phyloP scores from a whole-genome alignment of 2,888 invertebrate genomes.

The Oscheius onirici region DNA sequence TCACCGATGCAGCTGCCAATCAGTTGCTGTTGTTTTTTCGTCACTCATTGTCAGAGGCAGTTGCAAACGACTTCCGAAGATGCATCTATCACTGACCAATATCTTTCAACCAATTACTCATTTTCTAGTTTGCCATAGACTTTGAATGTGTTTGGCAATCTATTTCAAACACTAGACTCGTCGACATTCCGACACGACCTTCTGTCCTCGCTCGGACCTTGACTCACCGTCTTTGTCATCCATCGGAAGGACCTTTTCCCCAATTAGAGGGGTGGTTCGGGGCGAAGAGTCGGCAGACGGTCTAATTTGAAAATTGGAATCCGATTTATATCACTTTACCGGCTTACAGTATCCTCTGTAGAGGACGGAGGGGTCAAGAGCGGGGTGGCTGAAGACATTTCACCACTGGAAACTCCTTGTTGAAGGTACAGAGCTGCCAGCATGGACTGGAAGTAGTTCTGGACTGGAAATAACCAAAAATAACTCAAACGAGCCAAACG shows the following conservation, averaged over 20 bases:
- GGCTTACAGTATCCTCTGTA: conserved; percentile 20
- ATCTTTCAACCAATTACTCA: no score
- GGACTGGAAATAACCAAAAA: neutral
- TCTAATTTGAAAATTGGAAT: neutral
- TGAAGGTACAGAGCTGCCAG: conserved; percentile 25
- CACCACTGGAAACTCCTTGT: neutral
- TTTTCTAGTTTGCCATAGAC: neutral
- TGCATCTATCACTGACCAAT: no score
- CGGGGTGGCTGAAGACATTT: neutral
- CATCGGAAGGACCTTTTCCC: conserved; percentile 63
- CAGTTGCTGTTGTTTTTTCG: no score
- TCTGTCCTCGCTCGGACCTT: neutral
- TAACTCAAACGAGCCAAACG: neutral
- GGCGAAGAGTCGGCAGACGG: conserved; percentile 38
- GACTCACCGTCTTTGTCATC: conserved; percentile 67
- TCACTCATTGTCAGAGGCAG: no score
- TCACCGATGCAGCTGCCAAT: no score
- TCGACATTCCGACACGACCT: no score
- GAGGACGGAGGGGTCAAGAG: conserved; percentile 26
- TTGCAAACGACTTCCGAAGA: no score
- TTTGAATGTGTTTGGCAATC: neutral
- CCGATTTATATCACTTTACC: neutral
- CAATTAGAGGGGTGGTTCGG: conserved; percentile 36
- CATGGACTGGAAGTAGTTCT: conserved; percentile 33
- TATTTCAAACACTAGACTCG: neutral